phyloP scores from a whole-genome alignment of 2,888 invertebrate genomes.

The Pristionchus maxplancki region DNA sequence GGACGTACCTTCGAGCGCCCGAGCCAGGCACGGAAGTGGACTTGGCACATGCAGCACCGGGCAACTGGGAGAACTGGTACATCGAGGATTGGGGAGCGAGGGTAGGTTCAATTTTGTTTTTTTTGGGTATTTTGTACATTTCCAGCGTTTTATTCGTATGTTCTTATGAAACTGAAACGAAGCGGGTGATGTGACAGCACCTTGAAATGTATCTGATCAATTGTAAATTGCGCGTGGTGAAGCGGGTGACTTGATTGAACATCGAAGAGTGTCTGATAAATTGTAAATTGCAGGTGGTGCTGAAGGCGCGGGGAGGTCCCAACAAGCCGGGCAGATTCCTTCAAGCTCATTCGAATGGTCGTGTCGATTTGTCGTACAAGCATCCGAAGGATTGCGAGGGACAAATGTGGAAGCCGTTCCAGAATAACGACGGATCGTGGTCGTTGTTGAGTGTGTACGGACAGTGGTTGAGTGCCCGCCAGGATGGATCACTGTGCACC shows the following conservation, averaged over 20 bases:
- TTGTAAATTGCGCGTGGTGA: neutral
- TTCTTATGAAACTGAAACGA: too few species aligned
- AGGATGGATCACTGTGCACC: neutral
- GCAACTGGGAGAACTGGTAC: conserved; percentile 12
- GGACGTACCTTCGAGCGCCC: neutral
- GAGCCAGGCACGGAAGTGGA: neutral
- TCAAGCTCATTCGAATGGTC: neutral
- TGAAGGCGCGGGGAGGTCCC: neutral
- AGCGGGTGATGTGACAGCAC: too few species aligned
- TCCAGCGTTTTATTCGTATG: neutral
- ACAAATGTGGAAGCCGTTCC: conserved; percentile 24
- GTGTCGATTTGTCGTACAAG: neutral
- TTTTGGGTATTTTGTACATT: too few species aligned
- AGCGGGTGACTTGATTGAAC: too few species aligned
- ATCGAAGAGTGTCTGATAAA: neutral
- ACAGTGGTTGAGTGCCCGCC: neutral
- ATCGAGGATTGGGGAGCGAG: conserved; percentile 15
- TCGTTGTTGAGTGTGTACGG: neutral
- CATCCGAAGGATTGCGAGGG: neutral
- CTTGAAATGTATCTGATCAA: too few species aligned
- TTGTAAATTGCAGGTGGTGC: neutral
- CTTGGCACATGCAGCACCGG: neutral
- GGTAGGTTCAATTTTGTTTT: neutral
- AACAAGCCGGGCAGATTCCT: conserved; percentile 12
- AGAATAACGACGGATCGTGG: neutral